Conservation (phyloP, 2,113 vertebrate species). For the Epinephelus moara region DNA sequence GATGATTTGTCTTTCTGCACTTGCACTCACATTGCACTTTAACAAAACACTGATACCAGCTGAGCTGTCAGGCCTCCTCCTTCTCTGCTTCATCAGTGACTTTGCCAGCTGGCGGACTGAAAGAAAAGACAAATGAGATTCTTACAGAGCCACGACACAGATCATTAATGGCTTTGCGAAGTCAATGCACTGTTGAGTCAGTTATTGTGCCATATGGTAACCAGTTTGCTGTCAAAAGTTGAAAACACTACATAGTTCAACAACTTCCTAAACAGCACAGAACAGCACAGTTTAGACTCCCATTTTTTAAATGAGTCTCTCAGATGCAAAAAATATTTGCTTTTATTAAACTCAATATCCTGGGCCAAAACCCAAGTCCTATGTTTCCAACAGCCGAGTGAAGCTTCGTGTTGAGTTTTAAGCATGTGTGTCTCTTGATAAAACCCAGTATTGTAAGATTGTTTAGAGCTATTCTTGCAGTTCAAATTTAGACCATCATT, state of each 20-base stretch:
- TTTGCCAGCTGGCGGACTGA: constrained; percentile 44
- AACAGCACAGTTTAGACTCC: not conserved
- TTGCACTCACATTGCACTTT: constrained; percentile 35
- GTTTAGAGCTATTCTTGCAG: no score
- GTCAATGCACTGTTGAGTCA: constrained; percentile 11
- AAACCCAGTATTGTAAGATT: no score
- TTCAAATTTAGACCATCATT: no score
- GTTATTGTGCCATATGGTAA: constrained; percentile 33
- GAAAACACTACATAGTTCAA: not conserved
- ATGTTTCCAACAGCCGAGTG: no score
- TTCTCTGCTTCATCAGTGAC: constrained; percentile 39
- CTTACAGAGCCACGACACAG: not conserved
- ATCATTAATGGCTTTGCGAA: constrained; percentile 44
- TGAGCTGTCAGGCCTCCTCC: constrained; percentile 54
- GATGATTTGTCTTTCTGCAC: constrained; percentile 6
- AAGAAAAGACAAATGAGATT: constrained; percentile 33
- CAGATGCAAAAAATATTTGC: not conserved
- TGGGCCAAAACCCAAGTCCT: not conserved
- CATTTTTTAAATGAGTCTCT: not conserved
- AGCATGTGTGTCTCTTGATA: no score
- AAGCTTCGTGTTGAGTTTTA: no score
- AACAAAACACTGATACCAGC: constrained; percentile 29
- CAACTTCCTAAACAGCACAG: not conserved
- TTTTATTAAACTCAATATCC: not conserved
- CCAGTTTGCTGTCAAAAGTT: not conserved